Conservation (phyloP, 2,888 invertebrate genomes). For the Tinea pellionella region DNA sequence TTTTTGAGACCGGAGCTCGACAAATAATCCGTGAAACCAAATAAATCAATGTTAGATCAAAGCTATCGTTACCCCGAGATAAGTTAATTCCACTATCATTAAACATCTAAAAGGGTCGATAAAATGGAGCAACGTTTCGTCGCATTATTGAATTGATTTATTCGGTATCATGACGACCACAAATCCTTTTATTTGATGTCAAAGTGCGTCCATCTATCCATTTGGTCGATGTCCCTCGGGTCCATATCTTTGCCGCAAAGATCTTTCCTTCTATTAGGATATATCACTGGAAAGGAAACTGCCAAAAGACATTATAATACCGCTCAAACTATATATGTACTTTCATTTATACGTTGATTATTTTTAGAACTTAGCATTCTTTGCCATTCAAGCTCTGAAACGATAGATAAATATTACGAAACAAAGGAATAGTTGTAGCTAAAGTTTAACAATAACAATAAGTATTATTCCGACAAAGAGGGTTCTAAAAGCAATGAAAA, state of each 20-base stretch:
- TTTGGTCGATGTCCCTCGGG: conserved; percentile 4
- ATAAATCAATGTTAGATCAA: background rate
- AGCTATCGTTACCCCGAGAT: background rate
- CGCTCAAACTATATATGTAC: background rate
- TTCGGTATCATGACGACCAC: conserved; percentile 4
- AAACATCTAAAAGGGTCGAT: conserved; percentile 12
- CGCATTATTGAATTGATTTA: conserved; percentile 12
- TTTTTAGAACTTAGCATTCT: background rate
- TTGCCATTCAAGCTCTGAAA: background rate
- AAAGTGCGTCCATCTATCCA: conserved; percentile 11
- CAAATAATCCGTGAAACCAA: background rate
- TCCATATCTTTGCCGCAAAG: conserved; percentile 8
- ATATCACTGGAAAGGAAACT: background rate
- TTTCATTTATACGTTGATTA: background rate
- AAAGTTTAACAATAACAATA: background rate
- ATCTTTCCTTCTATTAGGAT: conserved; percentile 6
- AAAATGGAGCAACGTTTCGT: conserved; percentile 10
- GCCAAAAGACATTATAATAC: background rate
- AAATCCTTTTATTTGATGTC: conserved; percentile 14
- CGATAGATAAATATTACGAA: background rate
- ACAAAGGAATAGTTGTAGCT: background rate
- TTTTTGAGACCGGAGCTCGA: background rate
- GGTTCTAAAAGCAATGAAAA: background rate
- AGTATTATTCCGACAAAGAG: background rate
- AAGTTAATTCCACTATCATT: conserved; percentile 8